Percentiles rank a stretch among this genome's conserved stretches.
Conservation (phyloP, 2,797 vertebrate species). For the Stomatorhinus walkeri region DNA sequence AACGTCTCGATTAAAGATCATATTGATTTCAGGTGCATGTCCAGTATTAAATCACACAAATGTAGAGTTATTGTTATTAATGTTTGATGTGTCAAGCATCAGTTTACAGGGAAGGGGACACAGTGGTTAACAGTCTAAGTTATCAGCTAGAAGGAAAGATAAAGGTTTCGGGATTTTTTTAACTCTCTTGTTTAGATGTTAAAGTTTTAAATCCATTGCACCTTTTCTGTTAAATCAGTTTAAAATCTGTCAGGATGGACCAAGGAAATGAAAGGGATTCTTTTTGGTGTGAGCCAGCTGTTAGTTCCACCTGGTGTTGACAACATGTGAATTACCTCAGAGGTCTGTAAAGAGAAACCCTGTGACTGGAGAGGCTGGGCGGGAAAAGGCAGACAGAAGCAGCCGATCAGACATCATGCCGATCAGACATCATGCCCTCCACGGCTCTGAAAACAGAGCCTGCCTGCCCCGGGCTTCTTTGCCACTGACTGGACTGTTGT, state of each 20-base stretch:
- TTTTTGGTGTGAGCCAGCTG: conserved; percentile 48
- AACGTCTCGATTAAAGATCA: not conserved
- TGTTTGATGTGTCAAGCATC: not conserved
- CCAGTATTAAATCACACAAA: conserved; percentile 10
- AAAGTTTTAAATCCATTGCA: not conserved
- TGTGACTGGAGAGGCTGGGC: conserved; percentile 64
- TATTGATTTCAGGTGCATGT: not conserved
- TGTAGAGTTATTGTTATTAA: conserved; percentile 11
- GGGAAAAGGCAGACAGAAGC: conserved; percentile 80
- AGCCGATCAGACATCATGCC: conserved; percentile 46
- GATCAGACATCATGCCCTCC: conserved; percentile 17
- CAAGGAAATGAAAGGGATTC: not conserved
- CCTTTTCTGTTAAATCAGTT: not conserved
- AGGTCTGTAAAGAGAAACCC: conserved; percentile 70
- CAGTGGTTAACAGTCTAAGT: conserved; percentile 3
- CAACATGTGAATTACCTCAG: conserved; percentile 63
- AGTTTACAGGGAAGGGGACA: not conserved
- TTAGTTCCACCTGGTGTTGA: conserved; percentile 60
- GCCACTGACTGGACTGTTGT: not conserved
- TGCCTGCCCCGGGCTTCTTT: not conserved
- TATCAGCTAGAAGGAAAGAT: not conserved
- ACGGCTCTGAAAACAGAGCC: not conserved
- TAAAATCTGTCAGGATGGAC: not conserved
- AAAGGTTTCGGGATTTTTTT: not conserved
- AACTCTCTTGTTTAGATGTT: not conserved